phyloP scores from a whole-genome alignment of 1,140 invertebrate species.

The Drosophila parvula region DNA sequence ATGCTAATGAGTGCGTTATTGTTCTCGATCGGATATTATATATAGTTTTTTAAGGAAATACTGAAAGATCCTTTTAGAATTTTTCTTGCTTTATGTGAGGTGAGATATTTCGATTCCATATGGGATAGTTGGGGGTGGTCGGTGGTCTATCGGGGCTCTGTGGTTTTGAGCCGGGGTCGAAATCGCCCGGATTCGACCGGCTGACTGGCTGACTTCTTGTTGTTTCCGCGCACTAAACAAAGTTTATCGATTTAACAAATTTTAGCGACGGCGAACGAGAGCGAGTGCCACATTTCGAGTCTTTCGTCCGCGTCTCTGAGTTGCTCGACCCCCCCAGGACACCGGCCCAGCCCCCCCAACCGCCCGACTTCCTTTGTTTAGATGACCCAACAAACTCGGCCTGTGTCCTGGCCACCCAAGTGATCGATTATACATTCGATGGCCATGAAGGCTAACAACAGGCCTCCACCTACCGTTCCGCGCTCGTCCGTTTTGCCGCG shows the following conservation, averaged over 20 bases:
- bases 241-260: conserved; percentile 82
- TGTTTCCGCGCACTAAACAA: conserved; percentile 80
- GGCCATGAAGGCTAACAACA: conserved; percentile 79
- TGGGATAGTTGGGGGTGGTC: conserved; percentile 10
- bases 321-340: conserved; percentile 23
- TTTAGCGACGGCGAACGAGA: conserved; percentile 59
- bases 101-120: neutral
- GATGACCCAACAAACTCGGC: conserved; percentile 80
- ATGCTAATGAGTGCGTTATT: no score
- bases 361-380: conserved; percentile 64
- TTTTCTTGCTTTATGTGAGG: no score
- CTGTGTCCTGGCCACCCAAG: conserved; percentile 60
- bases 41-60: no score
- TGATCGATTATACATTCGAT: conserved; percentile 82
- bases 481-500: conserved; percentile 1
- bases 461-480: neutral
- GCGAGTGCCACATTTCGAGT: conserved; percentile 70
- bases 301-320: conserved; percentile 29
- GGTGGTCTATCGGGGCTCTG: conserved; percentile 11
- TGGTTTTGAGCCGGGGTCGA: conserved; percentile 43
- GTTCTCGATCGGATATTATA: no score
- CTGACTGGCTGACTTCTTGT: conserved; percentile 54
- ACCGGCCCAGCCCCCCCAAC: neutral
- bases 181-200: conserved; percentile 49
- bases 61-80: neutral